These are phyloP conservation scores for Yasuhikotakia modesta DNA, from an alignment of 2,797 vertebrate genomes.

Conservation along the genomic window DNA sequence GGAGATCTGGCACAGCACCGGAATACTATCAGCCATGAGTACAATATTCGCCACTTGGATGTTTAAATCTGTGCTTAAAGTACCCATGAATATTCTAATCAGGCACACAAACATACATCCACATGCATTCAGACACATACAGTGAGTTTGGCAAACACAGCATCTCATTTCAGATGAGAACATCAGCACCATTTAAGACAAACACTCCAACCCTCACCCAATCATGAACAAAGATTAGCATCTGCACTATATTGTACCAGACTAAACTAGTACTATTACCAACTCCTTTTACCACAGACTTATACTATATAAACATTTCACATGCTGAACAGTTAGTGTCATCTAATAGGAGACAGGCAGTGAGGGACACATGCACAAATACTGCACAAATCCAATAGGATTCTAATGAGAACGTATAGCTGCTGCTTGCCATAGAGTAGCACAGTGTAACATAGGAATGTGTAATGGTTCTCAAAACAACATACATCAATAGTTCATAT, in stretches of 20 bases:
- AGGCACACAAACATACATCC: slow-evolving; percentile 15
- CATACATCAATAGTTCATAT: background rate
- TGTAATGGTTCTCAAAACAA: background rate
- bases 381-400: background rate
- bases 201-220: background rate
- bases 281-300: slow-evolving; percentile 33
- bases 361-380: slow-evolving; percentile 50
- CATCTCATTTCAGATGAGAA: background rate
- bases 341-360: slow-evolving; percentile 44
- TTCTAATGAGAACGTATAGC: no score
- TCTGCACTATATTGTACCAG: slow-evolving; percentile 32
- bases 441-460: slow-evolving; percentile 10
- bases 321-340: slow-evolving; percentile 53
- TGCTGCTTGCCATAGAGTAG: no score
- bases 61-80: slow-evolving; percentile 14
- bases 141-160: background rate
- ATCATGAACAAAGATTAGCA: background rate
- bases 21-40: no score
- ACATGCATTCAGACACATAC: slow-evolving; percentile 12
- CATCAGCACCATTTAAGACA: slow-evolving; percentile 15
- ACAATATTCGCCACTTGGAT: slow-evolving; percentile 16
- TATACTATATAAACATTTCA: slow-evolving; percentile 39
- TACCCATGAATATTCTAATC: slow-evolving; percentile 27
- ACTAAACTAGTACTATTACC: slow-evolving; percentile 39
- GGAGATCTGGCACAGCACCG: no score